Conservation (phyloP, 2,797 vertebrate genomes). For the Premnoplex brunnescens region DNA sequence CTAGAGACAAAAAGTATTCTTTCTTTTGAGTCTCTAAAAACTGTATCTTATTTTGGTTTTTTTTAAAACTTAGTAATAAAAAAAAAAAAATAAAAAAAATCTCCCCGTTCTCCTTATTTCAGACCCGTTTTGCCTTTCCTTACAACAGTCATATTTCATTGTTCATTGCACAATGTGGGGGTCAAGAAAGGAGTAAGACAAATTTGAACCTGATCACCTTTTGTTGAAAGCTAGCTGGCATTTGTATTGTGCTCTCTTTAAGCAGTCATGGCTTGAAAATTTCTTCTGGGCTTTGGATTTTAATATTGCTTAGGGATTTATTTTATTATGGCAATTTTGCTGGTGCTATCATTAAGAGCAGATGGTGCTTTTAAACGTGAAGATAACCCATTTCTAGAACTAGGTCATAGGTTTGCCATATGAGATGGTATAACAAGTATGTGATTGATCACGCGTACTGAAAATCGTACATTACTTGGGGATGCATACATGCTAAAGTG, state of each 20-base stretch:
- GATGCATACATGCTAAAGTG: neutral
- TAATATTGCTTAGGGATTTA: neutral
- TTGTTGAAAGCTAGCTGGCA: neutral
- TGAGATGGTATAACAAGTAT: neutral
- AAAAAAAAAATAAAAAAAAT: neutral
- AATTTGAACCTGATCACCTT: neutral
- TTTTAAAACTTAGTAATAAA: neutral
- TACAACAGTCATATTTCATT: neutral
- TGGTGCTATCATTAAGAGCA: slow-evolving; percentile 27
- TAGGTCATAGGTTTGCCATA: neutral
- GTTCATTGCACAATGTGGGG: neutral
- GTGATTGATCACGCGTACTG: neutral
- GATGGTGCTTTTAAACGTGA: slow-evolving; percentile 24
- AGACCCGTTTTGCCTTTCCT: neutral
- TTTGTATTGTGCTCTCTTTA: neutral
- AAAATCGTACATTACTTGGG: neutral
- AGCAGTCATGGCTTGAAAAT: slow-evolving; percentile 1
- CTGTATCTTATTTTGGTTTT: neutral
- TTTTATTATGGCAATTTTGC: neutral
- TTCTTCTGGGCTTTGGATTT: slow-evolving; percentile 8
- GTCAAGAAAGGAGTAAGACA: neutral
- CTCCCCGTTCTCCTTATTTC: neutral
- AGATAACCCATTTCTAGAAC: slow-evolving; percentile 13
- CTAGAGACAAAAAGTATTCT: neutral
- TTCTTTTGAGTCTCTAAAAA: neutral